These are phyloP conservation scores for Aix galericulata DNA, from an alignment of 2,113 vertebrate species.

Conservation along the genomic window DNA sequence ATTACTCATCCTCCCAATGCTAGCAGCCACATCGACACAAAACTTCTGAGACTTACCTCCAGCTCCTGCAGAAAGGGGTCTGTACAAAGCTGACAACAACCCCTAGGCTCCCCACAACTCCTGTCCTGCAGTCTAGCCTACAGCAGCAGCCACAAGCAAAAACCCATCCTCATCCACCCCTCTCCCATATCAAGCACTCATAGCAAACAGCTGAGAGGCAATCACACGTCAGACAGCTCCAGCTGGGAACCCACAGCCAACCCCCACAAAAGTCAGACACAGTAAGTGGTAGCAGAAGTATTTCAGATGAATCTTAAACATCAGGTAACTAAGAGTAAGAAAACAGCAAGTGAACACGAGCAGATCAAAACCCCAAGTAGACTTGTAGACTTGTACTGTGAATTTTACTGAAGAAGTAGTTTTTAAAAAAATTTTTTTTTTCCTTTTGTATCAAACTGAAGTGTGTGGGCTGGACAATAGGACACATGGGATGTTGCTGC, in stretches of 20 bases:
- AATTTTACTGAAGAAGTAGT: background rate
- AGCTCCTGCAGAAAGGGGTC: fast-evolving
- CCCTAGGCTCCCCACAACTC: fast-evolving
- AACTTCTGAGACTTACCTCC: background rate
- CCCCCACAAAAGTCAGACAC: background rate
- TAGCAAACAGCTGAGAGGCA: background rate
- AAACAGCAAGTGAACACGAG: background rate
- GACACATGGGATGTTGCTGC: background rate
- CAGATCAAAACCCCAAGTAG: background rate
- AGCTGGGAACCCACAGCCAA: background rate
- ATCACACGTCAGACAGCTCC: background rate
- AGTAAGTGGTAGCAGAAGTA: background rate
- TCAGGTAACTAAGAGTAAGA: background rate
- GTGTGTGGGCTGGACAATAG: background rate
- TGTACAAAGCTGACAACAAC: fast-evolving
- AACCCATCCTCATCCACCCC: fast-evolving
- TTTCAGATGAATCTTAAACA: fast-evolving
- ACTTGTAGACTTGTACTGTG: too few species aligned
- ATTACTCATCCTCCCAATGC: background rate
- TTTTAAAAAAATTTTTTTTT: background rate
- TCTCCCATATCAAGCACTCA: background rate
- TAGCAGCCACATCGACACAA: fast-evolving
- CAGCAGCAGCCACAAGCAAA: fast-evolving
- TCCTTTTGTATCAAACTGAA: background rate
- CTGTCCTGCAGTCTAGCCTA: fast-evolving